Evolutionary conservation across 2,888 invertebrate species (phyloP).

Genomic region (Dastarcus helophoroides): DNA sequence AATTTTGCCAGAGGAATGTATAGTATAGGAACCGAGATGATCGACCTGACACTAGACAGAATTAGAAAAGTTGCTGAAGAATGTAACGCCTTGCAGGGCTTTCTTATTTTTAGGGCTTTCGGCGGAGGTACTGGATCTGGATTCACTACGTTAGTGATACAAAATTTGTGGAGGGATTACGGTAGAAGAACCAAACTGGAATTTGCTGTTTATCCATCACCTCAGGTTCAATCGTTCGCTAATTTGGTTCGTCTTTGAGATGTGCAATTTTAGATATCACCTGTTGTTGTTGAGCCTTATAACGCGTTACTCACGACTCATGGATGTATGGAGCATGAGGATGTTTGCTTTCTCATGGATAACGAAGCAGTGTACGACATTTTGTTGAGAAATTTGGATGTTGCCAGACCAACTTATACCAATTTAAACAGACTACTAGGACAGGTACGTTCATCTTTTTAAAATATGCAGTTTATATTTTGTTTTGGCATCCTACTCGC

Average conservation of each 20-base stretch:
- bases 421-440: conserved; percentile 74
- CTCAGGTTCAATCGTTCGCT: conserved; percentile 40
- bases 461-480: too few relatives aligned
- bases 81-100: conserved; percentile 51
- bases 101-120: conserved; percentile 55
- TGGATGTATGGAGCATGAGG: conserved; percentile 54
- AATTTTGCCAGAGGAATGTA: conserved; percentile 77
- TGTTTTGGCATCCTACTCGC: too few relatives aligned
- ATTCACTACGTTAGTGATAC: conserved; percentile 56
- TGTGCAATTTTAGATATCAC: conserved; percentile 44
- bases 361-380: conserved; percentile 71
- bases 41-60: conserved; percentile 61
- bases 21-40: conserved; percentile 63
- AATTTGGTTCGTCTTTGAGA: neutral
- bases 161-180: conserved; percentile 50
- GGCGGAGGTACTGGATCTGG: conserved; percentile 74
- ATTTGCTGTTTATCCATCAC: conserved; percentile 74
- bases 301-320: conserved; percentile 61
- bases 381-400: conserved; percentile 59
- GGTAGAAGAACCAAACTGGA: conserved; percentile 53
- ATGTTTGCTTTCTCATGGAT: conserved; percentile 62
- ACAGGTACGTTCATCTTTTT: conserved; percentile 46
- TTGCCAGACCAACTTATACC: conserved; percentile 71
- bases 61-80: conserved; percentile 51
- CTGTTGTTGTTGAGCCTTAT: conserved; percentile 67